phyloP scores from a whole-genome alignment of 2,113 vertebrate genomes.

The Sander vitreus region DNA sequence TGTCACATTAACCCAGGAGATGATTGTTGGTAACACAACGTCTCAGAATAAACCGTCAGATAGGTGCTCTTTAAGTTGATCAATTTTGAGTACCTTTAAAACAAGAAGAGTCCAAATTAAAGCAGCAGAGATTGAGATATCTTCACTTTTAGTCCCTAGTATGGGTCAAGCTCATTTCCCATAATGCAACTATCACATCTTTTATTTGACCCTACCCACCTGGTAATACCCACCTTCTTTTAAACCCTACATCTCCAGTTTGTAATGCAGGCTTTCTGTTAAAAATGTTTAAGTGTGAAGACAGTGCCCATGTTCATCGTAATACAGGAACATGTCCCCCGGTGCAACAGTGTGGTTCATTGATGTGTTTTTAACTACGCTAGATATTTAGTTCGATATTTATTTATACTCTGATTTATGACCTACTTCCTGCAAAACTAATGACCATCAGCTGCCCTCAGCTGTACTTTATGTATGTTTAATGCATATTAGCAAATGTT shows the following conservation, averaged over 20 bases:
- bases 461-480: too few species aligned
- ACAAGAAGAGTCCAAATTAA: not conserved
- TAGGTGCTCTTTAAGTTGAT: not conserved
- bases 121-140: not conserved
- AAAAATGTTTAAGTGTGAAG: not conserved
- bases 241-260: not conserved
- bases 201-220: not conserved
- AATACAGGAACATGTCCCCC: too few species aligned
- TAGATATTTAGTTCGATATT: too few species aligned
- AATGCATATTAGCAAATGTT: too few species aligned
- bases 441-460: not conserved
- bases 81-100: not conserved
- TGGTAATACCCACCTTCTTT: not conserved
- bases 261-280: not conserved
- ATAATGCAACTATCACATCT: not conserved
- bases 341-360: too few species aligned
- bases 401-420: not conserved
- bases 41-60: not conserved
- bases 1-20: not conserved
- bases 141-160: not conserved
- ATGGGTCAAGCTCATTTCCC: not conserved
- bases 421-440: not conserved
- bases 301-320: too few species aligned
- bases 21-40: not conserved
- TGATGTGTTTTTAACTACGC: too few species aligned